Evolutionary conservation across 2,113 vertebrate genomes (phyloP).

Genomic region (Pseudorhombus dupliciocellatus): DNA sequence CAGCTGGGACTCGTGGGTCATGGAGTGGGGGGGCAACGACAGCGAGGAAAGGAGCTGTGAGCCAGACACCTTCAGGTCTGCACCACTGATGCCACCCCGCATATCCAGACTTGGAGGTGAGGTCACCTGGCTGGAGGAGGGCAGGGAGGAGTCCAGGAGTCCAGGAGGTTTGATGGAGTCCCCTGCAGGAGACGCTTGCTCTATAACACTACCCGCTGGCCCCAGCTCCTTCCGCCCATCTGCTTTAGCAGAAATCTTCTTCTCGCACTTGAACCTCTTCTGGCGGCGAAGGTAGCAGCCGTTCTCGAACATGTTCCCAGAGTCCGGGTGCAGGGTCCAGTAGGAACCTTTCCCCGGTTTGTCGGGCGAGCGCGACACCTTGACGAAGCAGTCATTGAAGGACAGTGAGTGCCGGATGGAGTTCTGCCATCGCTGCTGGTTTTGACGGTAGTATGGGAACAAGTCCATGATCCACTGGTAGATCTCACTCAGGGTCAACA

Average conservation of each 20-base stretch:
- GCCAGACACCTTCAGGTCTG: conserved; percentile 86
- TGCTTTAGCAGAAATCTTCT: conserved; percentile 82
- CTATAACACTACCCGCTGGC: conserved; percentile 55
- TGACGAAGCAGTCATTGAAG: conserved; percentile 99
- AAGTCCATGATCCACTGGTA: conserved; percentile 99
- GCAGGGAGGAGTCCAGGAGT: conserved; percentile 82
- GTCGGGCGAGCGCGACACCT: conserved; percentile 96
- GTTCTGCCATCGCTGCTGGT: conserved; percentile 99
- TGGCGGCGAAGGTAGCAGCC: conserved; percentile 97
- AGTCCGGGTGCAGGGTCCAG: conserved; percentile 98
- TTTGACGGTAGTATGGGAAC: conserved; percentile 96
- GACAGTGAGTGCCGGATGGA: conserved; percentile 98
- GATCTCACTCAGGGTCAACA: conserved; percentile 98
- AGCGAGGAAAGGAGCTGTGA: conserved; percentile 85
- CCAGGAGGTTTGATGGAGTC: conserved; percentile 79
- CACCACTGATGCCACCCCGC: conserved; percentile 63
- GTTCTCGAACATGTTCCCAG: conserved; percentile 99
- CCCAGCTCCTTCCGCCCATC: conserved; percentile 81
- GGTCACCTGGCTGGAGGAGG: conserved; percentile 83
- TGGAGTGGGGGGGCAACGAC: conserved; percentile 85
- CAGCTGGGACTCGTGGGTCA: conserved; percentile 89
- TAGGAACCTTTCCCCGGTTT: conserved; percentile 98
- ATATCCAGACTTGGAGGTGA: conserved; percentile 81
- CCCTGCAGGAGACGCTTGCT: conserved; percentile 75
- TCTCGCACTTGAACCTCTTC: conserved; percentile 98